phyloP scores from a whole-genome alignment of 2,113 vertebrate genomes.

The Colistium nudipinnis region DNA sequence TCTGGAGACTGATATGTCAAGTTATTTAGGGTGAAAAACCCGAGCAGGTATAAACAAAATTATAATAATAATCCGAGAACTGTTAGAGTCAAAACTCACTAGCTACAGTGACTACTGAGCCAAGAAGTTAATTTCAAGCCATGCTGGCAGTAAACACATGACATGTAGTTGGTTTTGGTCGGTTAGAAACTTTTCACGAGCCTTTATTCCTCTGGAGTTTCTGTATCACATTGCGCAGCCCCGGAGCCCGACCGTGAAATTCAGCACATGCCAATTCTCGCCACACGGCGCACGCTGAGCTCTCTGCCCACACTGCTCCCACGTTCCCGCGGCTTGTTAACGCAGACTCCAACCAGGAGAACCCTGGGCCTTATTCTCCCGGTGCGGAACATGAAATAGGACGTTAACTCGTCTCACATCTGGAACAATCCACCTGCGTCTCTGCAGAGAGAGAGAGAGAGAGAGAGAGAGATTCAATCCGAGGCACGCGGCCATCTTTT shows the following conservation, averaged over 20 bases:
- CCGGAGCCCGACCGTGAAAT: conserved; percentile 46
- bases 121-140: conserved; percentile 67
- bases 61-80: conserved; percentile 3
- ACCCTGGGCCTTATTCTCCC: conserved; percentile 46
- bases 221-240: conserved; percentile 49
- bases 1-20: not conserved
- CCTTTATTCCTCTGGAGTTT: conserved; percentile 41
- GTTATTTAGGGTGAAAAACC: conserved; percentile 26
- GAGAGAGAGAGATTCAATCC: conserved; percentile 39
- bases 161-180: conserved; percentile 55
- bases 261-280: conserved; percentile 43
- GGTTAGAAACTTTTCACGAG: conserved; percentile 57
- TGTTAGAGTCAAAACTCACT: conserved; percentile 39
- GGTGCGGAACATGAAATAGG: conserved; percentile 56
- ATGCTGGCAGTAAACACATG: conserved; percentile 58
- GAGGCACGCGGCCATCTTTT: conserved; percentile 51
- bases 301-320: conserved; percentile 55
- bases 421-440: conserved; percentile 66
- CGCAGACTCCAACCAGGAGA: conserved; percentile 57
- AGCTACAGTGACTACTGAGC: conserved; percentile 48
- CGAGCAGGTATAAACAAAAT: not conserved
- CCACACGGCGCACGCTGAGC: conserved; percentile 29
- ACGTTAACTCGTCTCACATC: conserved; percentile 60
- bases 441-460: conserved; percentile 32
- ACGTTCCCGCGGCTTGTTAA: conserved; percentile 59